Percentiles rank a stretch among this genome's conserved stretches.
Conservation (phyloP, 2,797 vertebrate species). For the Pempheris klunzingeri region DNA sequence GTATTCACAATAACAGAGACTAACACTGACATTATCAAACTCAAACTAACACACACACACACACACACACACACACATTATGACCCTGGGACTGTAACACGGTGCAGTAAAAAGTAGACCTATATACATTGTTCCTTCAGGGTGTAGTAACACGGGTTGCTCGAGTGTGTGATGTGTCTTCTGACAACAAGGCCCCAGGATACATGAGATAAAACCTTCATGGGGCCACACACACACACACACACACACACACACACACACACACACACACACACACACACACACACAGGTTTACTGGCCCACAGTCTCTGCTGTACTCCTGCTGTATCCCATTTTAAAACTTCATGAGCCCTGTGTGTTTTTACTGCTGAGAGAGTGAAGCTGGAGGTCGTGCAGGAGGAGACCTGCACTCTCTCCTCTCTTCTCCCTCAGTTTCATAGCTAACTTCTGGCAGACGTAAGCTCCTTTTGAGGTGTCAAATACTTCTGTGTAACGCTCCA, state of each 20-base stretch:
- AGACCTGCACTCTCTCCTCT: neutral
- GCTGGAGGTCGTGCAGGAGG: slow-evolving; percentile 7
- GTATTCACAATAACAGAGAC: neutral
- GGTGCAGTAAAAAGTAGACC: slow-evolving; percentile 57
- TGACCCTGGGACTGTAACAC: slow-evolving; percentile 40
- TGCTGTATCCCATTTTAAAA: slow-evolving; percentile 41
- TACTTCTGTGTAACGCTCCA: neutral
- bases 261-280: slow-evolving; percentile 2
- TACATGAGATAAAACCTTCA: slow-evolving; percentile 62
- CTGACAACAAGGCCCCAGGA: slow-evolving; percentile 62
- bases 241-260: slow-evolving; percentile 24
- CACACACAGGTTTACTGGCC: slow-evolving; percentile 38
- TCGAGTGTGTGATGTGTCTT: slow-evolving; percentile 52
- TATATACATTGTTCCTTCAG: slow-evolving; percentile 40
- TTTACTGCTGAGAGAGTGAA: slow-evolving; percentile 12
- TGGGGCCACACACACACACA: slow-evolving; percentile 17
- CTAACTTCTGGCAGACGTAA: neutral
- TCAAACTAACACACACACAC: neutral
- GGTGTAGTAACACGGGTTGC: slow-evolving; percentile 55
- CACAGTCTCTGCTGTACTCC: slow-evolving; percentile 31
- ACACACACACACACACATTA: slow-evolving; percentile 4
- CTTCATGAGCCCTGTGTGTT: slow-evolving; percentile 37
- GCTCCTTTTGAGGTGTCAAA: neutral
- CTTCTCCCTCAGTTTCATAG: neutral
- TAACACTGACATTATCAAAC: neutral